Conservation (phyloP, 92 coral and sea anemone species). For the Pocillopora meandrina region DNA sequence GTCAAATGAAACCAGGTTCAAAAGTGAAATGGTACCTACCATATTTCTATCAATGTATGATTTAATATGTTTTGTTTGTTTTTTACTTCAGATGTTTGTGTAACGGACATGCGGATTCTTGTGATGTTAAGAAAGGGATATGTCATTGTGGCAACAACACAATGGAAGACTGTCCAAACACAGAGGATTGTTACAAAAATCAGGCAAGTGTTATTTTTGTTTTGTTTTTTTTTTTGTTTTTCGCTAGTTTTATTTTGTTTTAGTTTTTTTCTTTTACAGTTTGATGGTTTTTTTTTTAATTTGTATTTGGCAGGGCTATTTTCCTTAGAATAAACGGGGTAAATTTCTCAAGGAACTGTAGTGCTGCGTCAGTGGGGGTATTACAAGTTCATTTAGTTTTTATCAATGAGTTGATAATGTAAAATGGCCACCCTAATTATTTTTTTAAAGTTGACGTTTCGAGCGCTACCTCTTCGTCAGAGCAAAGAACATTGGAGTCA, state of each 20-base stretch:
- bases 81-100: slow-evolving; percentile 72
- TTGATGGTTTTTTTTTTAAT: no score
- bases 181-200: slow-evolving; percentile 53
- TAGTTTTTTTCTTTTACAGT: no score
- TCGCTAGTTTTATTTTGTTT: not conserved
- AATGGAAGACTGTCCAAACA: slow-evolving; percentile 41
- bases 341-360: no score
- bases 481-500: no score
- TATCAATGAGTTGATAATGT: no score
- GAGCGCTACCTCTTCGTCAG: no score
- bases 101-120: slow-evolving; percentile 84
- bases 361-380: no score
- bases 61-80: not conserved
- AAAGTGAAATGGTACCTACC: not conserved
- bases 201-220: slow-evolving; percentile 46
- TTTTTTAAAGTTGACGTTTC: no score
- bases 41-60: not conserved
- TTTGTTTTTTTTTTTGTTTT: not conserved
- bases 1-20: not conserved
- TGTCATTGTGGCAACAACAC: slow-evolving; percentile 86
- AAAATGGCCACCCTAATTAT: no score
- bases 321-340: no score
- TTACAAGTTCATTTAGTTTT: no score
- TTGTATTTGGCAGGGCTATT: no score
- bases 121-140: slow-evolving; percentile 61